A percentile compares a stretch with the other conserved stretches of the same genome.
Conservation (phyloP, 1,140 invertebrate genomes). For the Berghia stephanieae region DNA sequence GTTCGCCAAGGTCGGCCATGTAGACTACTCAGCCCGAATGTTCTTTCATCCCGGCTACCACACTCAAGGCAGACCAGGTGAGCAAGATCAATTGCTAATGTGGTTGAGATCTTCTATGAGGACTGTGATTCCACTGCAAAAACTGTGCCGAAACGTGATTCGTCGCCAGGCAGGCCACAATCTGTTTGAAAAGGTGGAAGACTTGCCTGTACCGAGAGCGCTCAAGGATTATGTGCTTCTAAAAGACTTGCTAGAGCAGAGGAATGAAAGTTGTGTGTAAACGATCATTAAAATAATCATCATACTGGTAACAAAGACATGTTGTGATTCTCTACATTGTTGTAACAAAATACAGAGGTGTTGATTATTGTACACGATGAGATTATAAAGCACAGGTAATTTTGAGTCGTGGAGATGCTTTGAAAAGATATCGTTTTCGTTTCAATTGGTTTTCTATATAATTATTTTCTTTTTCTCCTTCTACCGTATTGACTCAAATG, state of each 20-base stretch:
- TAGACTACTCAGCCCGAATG: slow-evolving; percentile 55
- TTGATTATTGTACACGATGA: background rate
- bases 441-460: background rate
- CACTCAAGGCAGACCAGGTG: slow-evolving; percentile 50
- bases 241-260: slow-evolving; percentile 53
- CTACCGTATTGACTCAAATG: background rate
- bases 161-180: slow-evolving; percentile 56
- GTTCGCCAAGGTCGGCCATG: slow-evolving; percentile 58
- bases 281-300: too few species aligned
- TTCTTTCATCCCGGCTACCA: slow-evolving; percentile 57
- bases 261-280: slow-evolving; percentile 32
- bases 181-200: slow-evolving; percentile 52
- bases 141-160: slow-evolving; percentile 60
- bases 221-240: slow-evolving; percentile 62
- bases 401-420: background rate
- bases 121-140: slow-evolving; percentile 55
- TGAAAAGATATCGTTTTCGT: background rate
- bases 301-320: background rate
- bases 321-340: background rate
- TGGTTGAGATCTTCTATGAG: slow-evolving; percentile 56
- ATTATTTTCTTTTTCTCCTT: background rate
- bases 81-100: slow-evolving; percentile 51
- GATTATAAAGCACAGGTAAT: background rate
- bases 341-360: background rate
- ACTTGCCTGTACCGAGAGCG: slow-evolving; percentile 56